phyloP scores from a whole-genome alignment of 2,113 vertebrate species.

The Oryzias celebensis region DNA sequence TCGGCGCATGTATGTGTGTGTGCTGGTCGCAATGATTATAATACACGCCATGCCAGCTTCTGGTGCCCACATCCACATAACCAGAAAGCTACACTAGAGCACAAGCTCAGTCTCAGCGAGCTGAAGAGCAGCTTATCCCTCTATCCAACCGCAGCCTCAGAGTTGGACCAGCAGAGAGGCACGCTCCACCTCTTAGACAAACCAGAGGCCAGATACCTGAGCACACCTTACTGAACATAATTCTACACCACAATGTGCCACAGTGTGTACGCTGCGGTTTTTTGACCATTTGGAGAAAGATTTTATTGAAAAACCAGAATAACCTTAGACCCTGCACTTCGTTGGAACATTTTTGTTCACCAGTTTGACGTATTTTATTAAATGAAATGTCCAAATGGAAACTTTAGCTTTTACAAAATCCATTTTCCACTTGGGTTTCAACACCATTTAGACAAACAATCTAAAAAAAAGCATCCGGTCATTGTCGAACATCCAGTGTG shows the following conservation, averaged over 20 bases:
- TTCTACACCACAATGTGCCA: slow-evolving; percentile 34
- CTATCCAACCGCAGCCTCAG: slow-evolving; percentile 43
- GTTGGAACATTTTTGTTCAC: no score
- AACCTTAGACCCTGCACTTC: slow-evolving; percentile 1
- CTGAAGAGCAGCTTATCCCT: slow-evolving; percentile 52
- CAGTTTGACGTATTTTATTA: slow-evolving; percentile 2
- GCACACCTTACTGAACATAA: slow-evolving; percentile 50
- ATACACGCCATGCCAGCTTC: slow-evolving; percentile 50
- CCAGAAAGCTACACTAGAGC: slow-evolving; percentile 34
- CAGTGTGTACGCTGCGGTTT: slow-evolving; percentile 36
- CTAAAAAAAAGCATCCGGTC: no score
- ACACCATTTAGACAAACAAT: not conserved
- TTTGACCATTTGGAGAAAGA: slow-evolving; percentile 40
- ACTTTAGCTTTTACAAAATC: not conserved
- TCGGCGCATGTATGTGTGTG: slow-evolving; percentile 28
- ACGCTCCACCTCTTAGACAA: slow-evolving; percentile 50
- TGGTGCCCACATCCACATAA: slow-evolving; percentile 59
- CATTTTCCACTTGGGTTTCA: not conserved
- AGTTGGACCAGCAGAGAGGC: slow-evolving; percentile 47
- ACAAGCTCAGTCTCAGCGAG: slow-evolving; percentile 34
- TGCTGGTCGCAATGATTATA: slow-evolving; percentile 45
- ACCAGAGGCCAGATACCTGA: slow-evolving; percentile 49
- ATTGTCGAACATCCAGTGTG: no score
- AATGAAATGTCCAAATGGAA: not conserved
- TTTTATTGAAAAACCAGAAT: slow-evolving; percentile 18